Evolutionary conservation across 2,888 invertebrate species (phyloP).

Genomic region (Smittia aterrima): DNA sequence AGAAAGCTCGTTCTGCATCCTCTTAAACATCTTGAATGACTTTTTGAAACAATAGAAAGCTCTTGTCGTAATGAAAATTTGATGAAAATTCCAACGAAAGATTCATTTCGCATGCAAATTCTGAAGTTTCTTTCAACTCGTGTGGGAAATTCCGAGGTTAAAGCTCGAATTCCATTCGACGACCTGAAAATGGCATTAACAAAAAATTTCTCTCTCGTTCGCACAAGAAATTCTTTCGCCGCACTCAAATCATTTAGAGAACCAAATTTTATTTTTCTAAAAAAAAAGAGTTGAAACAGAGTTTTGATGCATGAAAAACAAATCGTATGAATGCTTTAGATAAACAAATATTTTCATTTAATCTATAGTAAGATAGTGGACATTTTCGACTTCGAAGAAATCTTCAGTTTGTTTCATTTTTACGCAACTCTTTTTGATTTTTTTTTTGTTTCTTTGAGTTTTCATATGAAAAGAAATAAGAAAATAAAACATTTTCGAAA

Average conservation of each 20-base stretch:
- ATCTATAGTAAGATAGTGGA: background rate
- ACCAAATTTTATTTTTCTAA: background rate
- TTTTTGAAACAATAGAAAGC: background rate
- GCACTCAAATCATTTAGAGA: background rate
- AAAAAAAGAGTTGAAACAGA: background rate
- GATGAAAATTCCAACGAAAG: background rate
- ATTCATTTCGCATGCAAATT: background rate
- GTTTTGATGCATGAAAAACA: background rate
- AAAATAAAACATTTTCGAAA: background rate
- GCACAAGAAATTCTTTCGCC: background rate
- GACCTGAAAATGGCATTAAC: background rate
- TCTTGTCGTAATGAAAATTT: background rate
- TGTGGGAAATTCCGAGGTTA: background rate
- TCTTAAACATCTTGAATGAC: background rate
- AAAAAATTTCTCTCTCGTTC: slow-evolving; percentile 17
- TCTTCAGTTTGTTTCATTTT: background rate
- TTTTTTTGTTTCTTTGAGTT: background rate
- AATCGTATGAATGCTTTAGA: background rate
- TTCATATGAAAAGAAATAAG: background rate
- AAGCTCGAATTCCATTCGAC: background rate
- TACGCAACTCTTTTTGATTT: background rate
- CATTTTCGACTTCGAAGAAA: background rate
- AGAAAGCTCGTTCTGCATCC: background rate
- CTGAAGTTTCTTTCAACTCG: too few relatives aligned
- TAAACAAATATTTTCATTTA: background rate